Evolutionary conservation across 2,888 invertebrate species (phyloP).

Genomic region (Apamea crenata): DNA sequence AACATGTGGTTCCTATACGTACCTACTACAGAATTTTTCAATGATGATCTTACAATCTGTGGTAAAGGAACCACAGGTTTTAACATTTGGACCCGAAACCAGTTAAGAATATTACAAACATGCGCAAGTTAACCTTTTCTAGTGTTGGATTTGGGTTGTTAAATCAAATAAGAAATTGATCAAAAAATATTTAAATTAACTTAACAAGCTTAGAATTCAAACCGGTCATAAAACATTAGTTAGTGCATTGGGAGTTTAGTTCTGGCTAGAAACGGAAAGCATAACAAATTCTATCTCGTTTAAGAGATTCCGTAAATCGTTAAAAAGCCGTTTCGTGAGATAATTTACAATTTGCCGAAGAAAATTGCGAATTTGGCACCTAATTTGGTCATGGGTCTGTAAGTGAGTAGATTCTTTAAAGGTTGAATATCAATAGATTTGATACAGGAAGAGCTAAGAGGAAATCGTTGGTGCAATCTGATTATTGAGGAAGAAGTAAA

Average conservation of each 20-base stretch:
- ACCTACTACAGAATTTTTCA: not conserved
- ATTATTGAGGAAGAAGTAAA: not conserved
- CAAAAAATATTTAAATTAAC: not conserved
- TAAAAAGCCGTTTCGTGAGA: conserved; percentile 30
- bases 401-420: not conserved
- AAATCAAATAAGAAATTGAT: not conserved
- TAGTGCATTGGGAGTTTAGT: not conserved
- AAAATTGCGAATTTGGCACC: conserved; percentile 48
- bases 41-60: too few relatives aligned
- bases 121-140: not conserved
- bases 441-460: not conserved
- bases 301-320: conserved; percentile 28
- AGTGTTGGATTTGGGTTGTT: not conserved
- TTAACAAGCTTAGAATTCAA: not conserved
- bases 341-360: conserved; percentile 36
- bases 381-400: conserved; percentile 44
- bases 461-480: not conserved
- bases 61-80: too few relatives aligned
- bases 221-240: conserved; percentile 2
- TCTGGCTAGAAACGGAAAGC: conserved; percentile 49
- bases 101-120: not conserved
- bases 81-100: not conserved
- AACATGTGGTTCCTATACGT: not conserved
- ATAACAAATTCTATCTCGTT: conserved; percentile 45
- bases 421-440: not conserved